Evolutionary conservation across 2,797 vertebrate genomes (phyloP).

Genomic region (Poecilia velifera): DNA sequence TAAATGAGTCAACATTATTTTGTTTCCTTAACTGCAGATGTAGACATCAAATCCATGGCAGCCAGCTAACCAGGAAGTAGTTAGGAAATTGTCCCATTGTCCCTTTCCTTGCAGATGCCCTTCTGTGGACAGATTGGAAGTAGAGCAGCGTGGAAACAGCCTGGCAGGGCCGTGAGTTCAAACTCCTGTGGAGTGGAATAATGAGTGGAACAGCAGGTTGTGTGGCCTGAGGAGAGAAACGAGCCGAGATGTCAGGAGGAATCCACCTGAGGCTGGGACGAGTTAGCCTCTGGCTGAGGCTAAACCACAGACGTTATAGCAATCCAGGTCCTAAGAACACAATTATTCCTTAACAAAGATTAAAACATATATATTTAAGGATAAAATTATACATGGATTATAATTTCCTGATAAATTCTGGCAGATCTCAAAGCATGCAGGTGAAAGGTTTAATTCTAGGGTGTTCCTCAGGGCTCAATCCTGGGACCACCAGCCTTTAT

Average conservation of each 20-base stretch:
- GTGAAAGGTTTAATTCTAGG: not conserved
- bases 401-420: not conserved
- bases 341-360: not conserved
- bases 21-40: constrained; percentile 23
- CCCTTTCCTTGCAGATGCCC: not conserved
- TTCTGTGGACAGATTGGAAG: constrained; percentile 19
- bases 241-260: not conserved
- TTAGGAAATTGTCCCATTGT: not conserved
- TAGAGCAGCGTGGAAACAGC: constrained; percentile 37
- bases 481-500: not conserved
- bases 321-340: too few species aligned
- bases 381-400: not conserved
- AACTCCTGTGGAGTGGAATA: constrained; percentile 42
- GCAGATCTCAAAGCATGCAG: not conserved
- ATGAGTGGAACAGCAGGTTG: constrained; percentile 46
- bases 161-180: constrained; percentile 39
- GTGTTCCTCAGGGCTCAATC: not conserved
- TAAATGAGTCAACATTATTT: constrained; percentile 37
- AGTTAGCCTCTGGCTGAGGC: not conserved
- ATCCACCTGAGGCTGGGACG: not conserved
- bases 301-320: not conserved
- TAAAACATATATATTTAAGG: not conserved
- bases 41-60: constrained; percentile 16
- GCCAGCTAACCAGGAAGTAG: constrained; percentile 31
- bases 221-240: constrained; percentile 57